Percentiles rank a stretch among this genome's conserved stretches.
phyloP scores from a whole-genome alignment of 1,140 invertebrate species.

The Dufourea novaeangliae region DNA sequence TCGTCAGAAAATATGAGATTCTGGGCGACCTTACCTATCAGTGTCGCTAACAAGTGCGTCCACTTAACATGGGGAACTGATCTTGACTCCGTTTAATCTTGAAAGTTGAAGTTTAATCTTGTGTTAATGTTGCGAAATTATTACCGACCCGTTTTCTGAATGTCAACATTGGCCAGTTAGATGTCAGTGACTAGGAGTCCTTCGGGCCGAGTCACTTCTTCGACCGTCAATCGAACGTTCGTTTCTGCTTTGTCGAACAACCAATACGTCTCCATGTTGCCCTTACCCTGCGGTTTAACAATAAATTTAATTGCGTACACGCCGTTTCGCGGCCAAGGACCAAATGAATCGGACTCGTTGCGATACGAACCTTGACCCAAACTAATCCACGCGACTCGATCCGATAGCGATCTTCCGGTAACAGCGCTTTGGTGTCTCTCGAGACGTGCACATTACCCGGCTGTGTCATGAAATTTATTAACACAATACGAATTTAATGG shows the following conservation, averaged over 20 bases:
- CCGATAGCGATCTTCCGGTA: slow-evolving; percentile 84
- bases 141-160: background rate
- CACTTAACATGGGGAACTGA: too few species aligned
- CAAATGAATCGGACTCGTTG: slow-evolving; percentile 10
- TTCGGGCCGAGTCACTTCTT: slow-evolving; percentile 20
- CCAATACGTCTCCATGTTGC: slow-evolving; percentile 94
- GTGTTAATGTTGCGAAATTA: background rate
- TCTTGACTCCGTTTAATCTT: background rate
- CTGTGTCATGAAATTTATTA: slow-evolving; percentile 71
- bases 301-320: slow-evolving; percentile 46
- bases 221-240: slow-evolving; percentile 11
- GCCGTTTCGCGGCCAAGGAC: background rate
- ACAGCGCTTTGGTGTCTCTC: slow-evolving; percentile 83
- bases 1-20: background rate
- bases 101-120: background rate
- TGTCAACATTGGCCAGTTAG: slow-evolving; percentile 22
- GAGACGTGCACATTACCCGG: slow-evolving; percentile 90
- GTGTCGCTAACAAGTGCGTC: background rate
- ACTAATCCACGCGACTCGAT: slow-evolving; percentile 86
- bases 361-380: slow-evolving; percentile 87
- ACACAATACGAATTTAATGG: background rate
- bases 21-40: background rate
- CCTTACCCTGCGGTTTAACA: slow-evolving; percentile 87
- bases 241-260: slow-evolving; percentile 81
- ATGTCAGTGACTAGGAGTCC: slow-evolving; percentile 52